These are phyloP conservation scores for Zaprionus tsacasi DNA, from an alignment of 1,140 invertebrate genomes.

Conservation along the genomic window DNA sequence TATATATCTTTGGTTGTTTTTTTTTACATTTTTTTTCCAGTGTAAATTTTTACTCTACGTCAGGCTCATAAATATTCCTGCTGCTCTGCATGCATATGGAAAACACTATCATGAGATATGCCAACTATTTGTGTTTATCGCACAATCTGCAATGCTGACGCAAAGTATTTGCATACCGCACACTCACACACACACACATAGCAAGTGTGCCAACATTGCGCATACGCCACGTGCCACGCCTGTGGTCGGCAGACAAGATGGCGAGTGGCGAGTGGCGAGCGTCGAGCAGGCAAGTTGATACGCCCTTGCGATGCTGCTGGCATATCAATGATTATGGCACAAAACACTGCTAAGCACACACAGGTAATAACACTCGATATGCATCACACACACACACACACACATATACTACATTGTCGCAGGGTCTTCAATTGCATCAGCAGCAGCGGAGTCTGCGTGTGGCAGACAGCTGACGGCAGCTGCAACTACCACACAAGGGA, in stretches of 20 bases:
- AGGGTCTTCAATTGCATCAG: slow-evolving; percentile 47
- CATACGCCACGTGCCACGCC: slow-evolving; percentile 64
- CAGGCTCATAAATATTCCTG: neutral
- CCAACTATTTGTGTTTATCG: slow-evolving; percentile 25
- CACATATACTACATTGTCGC: slow-evolving; percentile 13
- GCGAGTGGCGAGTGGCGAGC: slow-evolving; percentile 7
- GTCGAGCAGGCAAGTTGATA: slow-evolving; percentile 3
- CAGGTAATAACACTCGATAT: slow-evolving; percentile 49
- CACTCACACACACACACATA: slow-evolving; percentile 23
- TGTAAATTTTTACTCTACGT: neutral
- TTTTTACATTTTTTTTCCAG: neutral
- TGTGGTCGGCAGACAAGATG: neutral
- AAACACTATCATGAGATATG: slow-evolving; percentile 16
- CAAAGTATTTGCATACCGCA: slow-evolving; percentile 30
- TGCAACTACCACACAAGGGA: slow-evolving; percentile 20
- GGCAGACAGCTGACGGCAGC: slow-evolving; percentile 28
- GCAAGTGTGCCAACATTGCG: slow-evolving; percentile 53
- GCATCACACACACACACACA: slow-evolving; percentile 28
- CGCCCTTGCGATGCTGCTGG: slow-evolving; percentile 30
- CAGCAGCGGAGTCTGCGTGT: slow-evolving; percentile 39
- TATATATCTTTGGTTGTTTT: neutral
- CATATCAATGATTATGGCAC: slow-evolving; percentile 64
- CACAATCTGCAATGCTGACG: slow-evolving; percentile 17
- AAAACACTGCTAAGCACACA: slow-evolving; percentile 36
- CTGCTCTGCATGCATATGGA: neutral